A percentile compares a stretch with the other conserved stretches of the same genome.
Conservation (phyloP, 2,797 vertebrate species). For the Acanthis flammea region DNA sequence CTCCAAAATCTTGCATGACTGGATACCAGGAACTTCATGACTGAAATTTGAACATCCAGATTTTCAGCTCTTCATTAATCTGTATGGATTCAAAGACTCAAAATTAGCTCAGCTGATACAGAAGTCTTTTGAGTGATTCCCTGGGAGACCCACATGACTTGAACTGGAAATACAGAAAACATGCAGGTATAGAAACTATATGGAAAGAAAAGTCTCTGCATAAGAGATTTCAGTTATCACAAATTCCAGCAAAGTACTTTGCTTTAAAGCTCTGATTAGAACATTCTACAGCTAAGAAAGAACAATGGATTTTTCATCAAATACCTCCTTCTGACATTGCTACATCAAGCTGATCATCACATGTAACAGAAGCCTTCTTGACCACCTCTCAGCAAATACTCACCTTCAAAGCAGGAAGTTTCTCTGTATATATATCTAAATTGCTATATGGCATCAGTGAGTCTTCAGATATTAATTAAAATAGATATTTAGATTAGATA, state of each 20-base stretch:
- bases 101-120: background rate
- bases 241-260: background rate
- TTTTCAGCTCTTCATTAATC: background rate
- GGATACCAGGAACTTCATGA: background rate
- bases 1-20: background rate
- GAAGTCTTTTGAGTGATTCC: background rate
- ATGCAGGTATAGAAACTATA: background rate
- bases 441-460: background rate
- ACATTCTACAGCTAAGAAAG: background rate
- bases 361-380: background rate
- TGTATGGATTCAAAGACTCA: background rate
- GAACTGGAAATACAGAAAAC: background rate
- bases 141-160: background rate
- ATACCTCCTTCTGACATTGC: background rate
- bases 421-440: background rate
- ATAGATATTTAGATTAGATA: no score
- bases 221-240: background rate
- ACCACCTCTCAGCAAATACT: background rate
- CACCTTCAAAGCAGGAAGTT: constrained; percentile 1
- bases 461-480: constrained; percentile 9
- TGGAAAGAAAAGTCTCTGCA: background rate
- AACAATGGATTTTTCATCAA: background rate
- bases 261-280: background rate
- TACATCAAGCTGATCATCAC: background rate
- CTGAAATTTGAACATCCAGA: background rate